These are phyloP conservation scores for Gymnopithys bicolor DNA, from an alignment of 2,797 vertebrate genomes.

Conservation along the genomic window DNA sequence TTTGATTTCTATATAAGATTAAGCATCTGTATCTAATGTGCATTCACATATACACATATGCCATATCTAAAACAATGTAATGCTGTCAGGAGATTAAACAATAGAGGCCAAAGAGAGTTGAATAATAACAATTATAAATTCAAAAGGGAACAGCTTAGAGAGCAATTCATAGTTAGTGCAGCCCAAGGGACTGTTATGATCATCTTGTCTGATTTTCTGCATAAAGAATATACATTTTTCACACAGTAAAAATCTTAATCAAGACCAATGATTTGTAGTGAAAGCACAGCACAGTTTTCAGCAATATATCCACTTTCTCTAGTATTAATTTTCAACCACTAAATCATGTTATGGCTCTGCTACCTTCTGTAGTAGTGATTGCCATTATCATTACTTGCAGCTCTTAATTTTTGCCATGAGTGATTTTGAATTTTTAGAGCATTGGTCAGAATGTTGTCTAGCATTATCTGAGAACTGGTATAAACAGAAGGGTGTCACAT, in stretches of 20 bases:
- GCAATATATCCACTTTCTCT: background rate
- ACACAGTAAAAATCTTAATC: background rate
- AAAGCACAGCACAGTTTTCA: background rate
- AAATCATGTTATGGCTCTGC: background rate
- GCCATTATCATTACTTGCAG: background rate
- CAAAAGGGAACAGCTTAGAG: background rate
- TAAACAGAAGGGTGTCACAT: background rate
- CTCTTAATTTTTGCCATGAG: background rate
- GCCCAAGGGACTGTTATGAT: background rate
- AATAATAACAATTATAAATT: background rate
- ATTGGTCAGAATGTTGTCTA: background rate
- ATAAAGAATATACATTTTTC: background rate
- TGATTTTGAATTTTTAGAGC: background rate
- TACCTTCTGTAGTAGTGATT: background rate
- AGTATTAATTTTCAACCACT: background rate
- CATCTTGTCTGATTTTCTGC: conserved; percentile 5
- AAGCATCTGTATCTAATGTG: background rate
- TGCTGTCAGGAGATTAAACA: background rate
- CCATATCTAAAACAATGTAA: background rate
- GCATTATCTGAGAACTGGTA: background rate
- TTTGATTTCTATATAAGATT: background rate
- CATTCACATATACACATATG: background rate
- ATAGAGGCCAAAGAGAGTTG: background rate
- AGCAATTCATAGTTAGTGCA: background rate
- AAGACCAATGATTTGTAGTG: background rate